Evolutionary conservation across 1,140 invertebrate species (phyloP).

Genomic region (Rhizoglyphus robini): DNA sequence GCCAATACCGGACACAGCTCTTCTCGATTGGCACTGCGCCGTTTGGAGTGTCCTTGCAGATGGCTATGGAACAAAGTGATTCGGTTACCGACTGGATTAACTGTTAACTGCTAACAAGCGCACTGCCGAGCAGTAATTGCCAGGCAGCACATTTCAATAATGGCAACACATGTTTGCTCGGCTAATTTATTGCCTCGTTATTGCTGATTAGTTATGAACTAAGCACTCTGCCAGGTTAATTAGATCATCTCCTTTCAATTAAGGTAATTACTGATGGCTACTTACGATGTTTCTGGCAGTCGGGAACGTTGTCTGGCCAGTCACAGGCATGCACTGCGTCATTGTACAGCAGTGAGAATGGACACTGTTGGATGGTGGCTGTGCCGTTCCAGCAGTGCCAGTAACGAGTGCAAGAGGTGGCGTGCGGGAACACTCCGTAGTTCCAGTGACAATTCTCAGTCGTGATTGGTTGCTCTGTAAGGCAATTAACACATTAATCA

Average conservation of each 20-base stretch:
- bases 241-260: too few species aligned
- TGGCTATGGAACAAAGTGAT: slow-evolving; percentile 45
- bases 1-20: slow-evolving; percentile 83
- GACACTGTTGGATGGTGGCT: slow-evolving; percentile 78
- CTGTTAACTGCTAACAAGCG: too few species aligned
- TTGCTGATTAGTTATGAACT: too few species aligned
- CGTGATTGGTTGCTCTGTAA: slow-evolving; percentile 65
- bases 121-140: too few species aligned
- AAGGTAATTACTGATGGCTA: too few species aligned
- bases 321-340: slow-evolving; percentile 76
- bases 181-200: too few species aligned
- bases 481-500: too few species aligned
- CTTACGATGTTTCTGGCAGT: slow-evolving; percentile 86
- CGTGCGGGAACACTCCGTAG: slow-evolving; percentile 82
- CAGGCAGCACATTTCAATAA: too few species aligned
- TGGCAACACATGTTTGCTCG: too few species aligned
- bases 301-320: slow-evolving; percentile 80
- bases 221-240: too few species aligned
- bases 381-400: slow-evolving; percentile 92
- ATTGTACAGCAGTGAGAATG: slow-evolving; percentile 76
- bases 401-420: slow-evolving; percentile 77
- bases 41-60: slow-evolving; percentile 75
- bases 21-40: slow-evolving; percentile 61
- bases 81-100: too few species aligned
- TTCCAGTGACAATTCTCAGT: slow-evolving; percentile 81